Evolutionary conservation across 2,888 invertebrate species (phyloP), one percentile per base, ranked within the genome.

Genomic region (Synergus laeviventris): DNA sequence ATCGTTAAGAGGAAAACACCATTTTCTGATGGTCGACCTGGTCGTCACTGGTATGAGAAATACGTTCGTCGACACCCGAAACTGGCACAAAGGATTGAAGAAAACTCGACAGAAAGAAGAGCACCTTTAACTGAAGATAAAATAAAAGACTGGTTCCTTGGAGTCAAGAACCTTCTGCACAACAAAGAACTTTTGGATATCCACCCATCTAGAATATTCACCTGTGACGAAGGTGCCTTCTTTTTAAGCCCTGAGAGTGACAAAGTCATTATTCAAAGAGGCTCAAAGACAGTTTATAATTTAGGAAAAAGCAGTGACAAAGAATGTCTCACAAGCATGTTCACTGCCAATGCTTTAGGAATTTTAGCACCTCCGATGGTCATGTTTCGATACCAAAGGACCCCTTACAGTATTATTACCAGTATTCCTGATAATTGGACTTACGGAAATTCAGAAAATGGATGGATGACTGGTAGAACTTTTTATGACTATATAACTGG

Each of bases 391-490:
- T 88, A 89, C 78, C 79, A 87, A 78, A 82, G 87, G 59, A 82
- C 89, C 31, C 88, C 88, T 16, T 73, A 77, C 74, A 76, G 76
- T 73, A 76, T 88, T 39, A 80, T 81, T 11, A 59, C 77, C 61
- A 82, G 79, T 59, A 82, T 89, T 62, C 88, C 89, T 73, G 73
- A 81, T 79, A 84, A 81, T 16, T 91, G 91, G 91, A 86, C 87
- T 60, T 76, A 90, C 42, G 91, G 91, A 77, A 88, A 85, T 78
- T 89, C 89, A 4, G 91, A 91, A 16, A 88, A 81, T 74, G 91
- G 91, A 9, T 91, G 91, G 92, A 92, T 90, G 91, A 91, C 87
- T 12, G 81, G 85, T 1, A 88, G 88, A 81, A 86, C 84, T 4
- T 91, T 91, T 84, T 91, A 82, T 79, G 89, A 91, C 82, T 91